These are phyloP conservation scores for Heliconius cydno DNA, from an alignment of 2,888 invertebrate genomes.

Conservation along the genomic window DNA sequence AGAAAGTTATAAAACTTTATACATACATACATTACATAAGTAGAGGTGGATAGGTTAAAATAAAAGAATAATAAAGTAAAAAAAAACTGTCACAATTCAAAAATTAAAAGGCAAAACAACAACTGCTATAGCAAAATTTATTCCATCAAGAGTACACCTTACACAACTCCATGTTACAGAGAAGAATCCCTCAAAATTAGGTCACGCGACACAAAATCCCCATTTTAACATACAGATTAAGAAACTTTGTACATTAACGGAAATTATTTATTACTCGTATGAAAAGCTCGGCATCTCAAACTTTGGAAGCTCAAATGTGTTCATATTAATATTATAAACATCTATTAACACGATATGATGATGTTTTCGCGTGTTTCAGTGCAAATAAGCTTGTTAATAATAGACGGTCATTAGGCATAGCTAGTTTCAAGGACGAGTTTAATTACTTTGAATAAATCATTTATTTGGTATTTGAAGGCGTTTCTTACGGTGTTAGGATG, in stretches of 20 bases:
- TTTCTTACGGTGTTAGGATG: too few relatives aligned
- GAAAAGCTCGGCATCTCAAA: conserved; percentile 21
- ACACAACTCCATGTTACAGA: not conserved
- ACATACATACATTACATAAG: too few relatives aligned
- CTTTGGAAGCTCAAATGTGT: conserved; percentile 33
- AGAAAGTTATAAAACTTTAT: too few relatives aligned
- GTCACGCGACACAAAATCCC: conserved; percentile 24
- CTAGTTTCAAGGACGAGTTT: conserved; percentile 18
- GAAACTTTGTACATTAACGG: conserved; percentile 28
- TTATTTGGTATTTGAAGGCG: not conserved
- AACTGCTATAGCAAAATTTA: not conserved
- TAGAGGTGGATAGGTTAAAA: too few relatives aligned
- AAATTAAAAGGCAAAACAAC: too few relatives aligned
- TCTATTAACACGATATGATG: conserved; percentile 43
- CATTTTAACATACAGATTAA: conserved; percentile 23
- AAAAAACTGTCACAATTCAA: not conserved
- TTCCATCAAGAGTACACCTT: not conserved
- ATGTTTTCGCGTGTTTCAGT: conserved; percentile 47
- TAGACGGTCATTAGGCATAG: conserved; percentile 36
- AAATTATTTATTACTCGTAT: conserved; percentile 25
- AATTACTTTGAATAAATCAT: conserved; percentile 24
- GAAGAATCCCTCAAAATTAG: conserved; percentile 20
- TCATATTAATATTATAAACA: conserved; percentile 32
- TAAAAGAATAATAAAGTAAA: not conserved
- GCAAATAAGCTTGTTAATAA: conserved; percentile 47